Base-by-base conservation (phyloP, 2,113 vertebrate species). In the Ornithorhynchus anatinus region DNA sequence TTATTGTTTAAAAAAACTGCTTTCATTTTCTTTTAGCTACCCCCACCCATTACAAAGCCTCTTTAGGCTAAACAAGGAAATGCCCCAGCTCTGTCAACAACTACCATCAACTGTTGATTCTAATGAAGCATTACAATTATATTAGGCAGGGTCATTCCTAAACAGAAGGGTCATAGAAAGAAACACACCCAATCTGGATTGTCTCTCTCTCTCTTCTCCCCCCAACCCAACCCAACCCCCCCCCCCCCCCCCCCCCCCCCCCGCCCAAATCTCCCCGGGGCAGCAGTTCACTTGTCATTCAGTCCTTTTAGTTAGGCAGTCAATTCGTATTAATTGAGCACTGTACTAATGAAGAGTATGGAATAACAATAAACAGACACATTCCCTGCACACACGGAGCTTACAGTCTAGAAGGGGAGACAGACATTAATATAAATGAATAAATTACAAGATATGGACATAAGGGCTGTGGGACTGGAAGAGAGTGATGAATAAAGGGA, bases 281-380 rank as follows among this genome's bases (percentile, higher is more conserved):
- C n/a, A n/a, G n/a, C 3, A 59, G 10, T 72, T 86, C 91, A 88
- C 91, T 93, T 94, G 92, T 94, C 92, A 91, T 93, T 94, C 86
- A 81, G 80, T n/a, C n/a, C n/a, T n/a, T n/a, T n/a, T n/a, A 93
- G 86, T 86, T 90, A 95, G 92, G 93, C 64, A 11, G 92, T 93
- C 64, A 11, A 89, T 92, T 91, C 88, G n/a, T n/a, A n/a, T n/a
- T n/a, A n/a, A n/a, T n/a, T n/a, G n/a, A n/a, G n/a, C n/a, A n/a
- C n/a, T n/a, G n/a, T n/a, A n/a, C n/a, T n/a, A n/a, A n/a, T n/a
- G n/a, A n/a, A n/a, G n/a, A n/a, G n/a, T n/a, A n/a, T n/a, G n/a
- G n/a, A n/a, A n/a, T n/a, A n/a, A n/a, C n/a, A n/a, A n/a, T n/a
- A n/a, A n/a, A n/a, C n/a, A n/a, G n/a, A n/a, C n/a, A n/a, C n/a